Conservation (phyloP, 2,888 invertebrate species). For the Leptopilina syphax region DNA sequence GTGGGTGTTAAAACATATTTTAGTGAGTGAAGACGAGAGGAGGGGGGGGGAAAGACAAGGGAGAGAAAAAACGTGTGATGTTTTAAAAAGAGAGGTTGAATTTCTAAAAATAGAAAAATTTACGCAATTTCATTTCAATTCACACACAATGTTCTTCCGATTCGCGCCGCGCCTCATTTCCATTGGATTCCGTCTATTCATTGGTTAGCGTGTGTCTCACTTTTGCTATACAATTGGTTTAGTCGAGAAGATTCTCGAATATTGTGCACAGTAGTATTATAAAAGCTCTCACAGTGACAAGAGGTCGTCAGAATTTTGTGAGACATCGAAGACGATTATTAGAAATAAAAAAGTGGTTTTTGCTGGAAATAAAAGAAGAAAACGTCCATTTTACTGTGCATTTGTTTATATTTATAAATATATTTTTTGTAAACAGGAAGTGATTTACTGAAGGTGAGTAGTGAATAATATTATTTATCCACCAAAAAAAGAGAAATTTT, state of each 20-base stretch:
- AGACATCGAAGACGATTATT: neutral
- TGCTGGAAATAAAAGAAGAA: no score
- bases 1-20: neutral
- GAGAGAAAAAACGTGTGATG: neutral
- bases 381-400: neutral
- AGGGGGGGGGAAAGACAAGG: neutral
- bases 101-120: conserved; percentile 22
- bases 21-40: no score
- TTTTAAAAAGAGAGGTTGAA: neutral
- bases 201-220: neutral
- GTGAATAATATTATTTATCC: no score
- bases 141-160: neutral
- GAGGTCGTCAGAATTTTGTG: conserved; percentile 36
- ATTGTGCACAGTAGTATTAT: conserved; percentile 54
- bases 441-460: neutral
- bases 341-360: neutral
- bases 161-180: conserved; percentile 31
- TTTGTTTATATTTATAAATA: neutral
- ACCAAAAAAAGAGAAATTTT: no score
- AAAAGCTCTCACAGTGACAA: conserved; percentile 48
- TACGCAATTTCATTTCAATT: conserved; percentile 5
- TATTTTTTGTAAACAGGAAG: neutral
- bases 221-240: conserved; percentile 53
- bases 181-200: conserved; percentile 13
- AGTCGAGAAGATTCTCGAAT: conserved; percentile 59